A percentile compares a stretch with the other conserved stretches of the same genome.
Conservation (phyloP, 2,888 invertebrate genomes). For the Nudaria mundana region DNA sequence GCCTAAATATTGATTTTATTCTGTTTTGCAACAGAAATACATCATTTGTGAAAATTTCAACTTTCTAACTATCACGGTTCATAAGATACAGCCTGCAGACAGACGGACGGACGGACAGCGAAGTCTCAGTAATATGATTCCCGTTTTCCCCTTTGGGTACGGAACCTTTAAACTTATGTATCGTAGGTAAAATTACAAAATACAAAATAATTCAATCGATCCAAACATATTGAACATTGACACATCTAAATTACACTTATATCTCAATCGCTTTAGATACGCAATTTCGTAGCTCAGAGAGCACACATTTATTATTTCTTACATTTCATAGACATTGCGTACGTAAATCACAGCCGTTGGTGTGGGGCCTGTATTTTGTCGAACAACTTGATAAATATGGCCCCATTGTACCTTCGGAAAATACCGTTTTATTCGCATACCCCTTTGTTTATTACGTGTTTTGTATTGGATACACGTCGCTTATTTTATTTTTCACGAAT, state of each 20-base stretch:
- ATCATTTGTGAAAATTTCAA: no score
- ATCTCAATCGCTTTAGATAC: conserved; percentile 32
- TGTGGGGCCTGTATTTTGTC: conserved; percentile 60
- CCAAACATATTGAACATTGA: no score
- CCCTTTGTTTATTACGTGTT: conserved; percentile 57
- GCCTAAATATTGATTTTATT: no score
- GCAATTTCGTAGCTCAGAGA: conserved; percentile 22
- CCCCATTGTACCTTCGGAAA: conserved; percentile 50
- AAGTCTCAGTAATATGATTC: no score
- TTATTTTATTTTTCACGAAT: conserved; percentile 46
- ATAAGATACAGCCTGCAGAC: no score
- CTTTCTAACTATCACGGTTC: no score
- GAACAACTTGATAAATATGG: conserved; percentile 65
- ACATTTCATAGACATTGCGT: conserved; percentile 48
- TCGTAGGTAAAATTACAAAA: no score
- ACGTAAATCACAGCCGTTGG: conserved; percentile 57
- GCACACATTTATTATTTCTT: conserved; percentile 58
- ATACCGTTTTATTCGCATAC: conserved; percentile 64
- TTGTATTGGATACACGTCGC: conserved; percentile 39
- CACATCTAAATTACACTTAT: conserved; percentile 33
- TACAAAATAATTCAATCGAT: no score
- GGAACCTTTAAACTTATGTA: no score
- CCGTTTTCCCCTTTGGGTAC: no score
- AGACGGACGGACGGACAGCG: no score
- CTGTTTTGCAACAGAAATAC: no score